Conservation (phyloP, 2,888 invertebrate genomes). For the Thymelicus sylvestris region DNA sequence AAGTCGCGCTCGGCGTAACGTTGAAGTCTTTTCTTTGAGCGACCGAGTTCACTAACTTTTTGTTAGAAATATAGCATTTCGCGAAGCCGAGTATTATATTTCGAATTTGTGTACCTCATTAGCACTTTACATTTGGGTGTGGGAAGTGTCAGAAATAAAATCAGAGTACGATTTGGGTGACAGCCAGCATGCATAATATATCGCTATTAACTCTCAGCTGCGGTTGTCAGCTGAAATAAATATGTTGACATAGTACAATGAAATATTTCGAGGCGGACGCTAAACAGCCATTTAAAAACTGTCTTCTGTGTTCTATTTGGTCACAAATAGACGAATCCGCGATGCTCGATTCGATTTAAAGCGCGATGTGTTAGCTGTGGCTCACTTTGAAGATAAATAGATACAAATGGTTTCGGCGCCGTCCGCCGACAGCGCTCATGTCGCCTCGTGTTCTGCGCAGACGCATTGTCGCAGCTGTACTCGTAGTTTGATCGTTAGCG, state of each 20-base stretch:
- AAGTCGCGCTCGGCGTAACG: conserved; percentile 42
- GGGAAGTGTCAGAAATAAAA: conserved; percentile 23
- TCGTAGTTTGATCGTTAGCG: conserved; percentile 49
- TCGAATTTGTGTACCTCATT: conserved; percentile 30
- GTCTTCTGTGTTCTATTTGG: conserved; percentile 59
- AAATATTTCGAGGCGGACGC: conserved; percentile 25
- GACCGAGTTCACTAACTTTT: conserved; percentile 23
- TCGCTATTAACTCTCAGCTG: conserved; percentile 18
- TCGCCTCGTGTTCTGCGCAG: conserved; percentile 43
- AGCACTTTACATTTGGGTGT: conserved; percentile 22
- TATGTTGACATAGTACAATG: conserved; percentile 31
- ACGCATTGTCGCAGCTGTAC: conserved; percentile 75
- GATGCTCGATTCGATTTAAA: conserved; percentile 61
- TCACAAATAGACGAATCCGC: conserved; percentile 60
- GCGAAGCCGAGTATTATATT: conserved; percentile 30
- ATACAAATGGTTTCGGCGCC: conserved; percentile 71
- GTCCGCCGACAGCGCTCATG: conserved; percentile 54
- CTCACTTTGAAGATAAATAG: conserved; percentile 76
- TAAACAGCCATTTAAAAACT: conserved; percentile 62
- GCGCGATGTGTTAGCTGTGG: conserved; percentile 63
- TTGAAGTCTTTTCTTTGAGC: conserved; percentile 60
- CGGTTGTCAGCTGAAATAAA: conserved; percentile 32
- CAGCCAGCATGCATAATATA: conserved; percentile 29
- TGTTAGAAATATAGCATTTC: conserved; percentile 28
- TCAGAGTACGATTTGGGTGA: conserved; percentile 17